phyloP scores from a whole-genome alignment of 2,888 invertebrate species.

The Neoascia interrupta region DNA sequence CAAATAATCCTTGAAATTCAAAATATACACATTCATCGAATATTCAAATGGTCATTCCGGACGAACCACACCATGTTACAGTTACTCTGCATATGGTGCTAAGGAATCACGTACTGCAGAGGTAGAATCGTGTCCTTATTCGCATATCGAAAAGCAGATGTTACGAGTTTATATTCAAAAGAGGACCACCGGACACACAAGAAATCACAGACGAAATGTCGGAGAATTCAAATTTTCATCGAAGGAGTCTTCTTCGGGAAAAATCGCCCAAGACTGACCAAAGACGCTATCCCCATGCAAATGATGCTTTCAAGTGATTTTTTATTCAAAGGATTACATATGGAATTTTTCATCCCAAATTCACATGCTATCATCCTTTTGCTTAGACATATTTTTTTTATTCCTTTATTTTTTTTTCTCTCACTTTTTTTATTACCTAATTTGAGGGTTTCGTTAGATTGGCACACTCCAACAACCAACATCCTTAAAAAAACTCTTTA shows the following conservation, averaged over 20 bases:
- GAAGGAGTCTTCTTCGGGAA: slow-evolving; percentile 21
- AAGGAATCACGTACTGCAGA: slow-evolving; percentile 58
- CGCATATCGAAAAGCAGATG: slow-evolving; percentile 41
- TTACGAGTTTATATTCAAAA: slow-evolving; percentile 41
- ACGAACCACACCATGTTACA: slow-evolving; percentile 10
- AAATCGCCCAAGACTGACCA: slow-evolving; percentile 39
- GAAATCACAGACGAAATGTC: slow-evolving; percentile 61
- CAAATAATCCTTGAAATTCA: slow-evolving; percentile 45
- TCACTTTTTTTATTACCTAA: slow-evolving; percentile 58
- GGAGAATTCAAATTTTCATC: slow-evolving; percentile 55
- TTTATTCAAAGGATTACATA: slow-evolving; percentile 56
- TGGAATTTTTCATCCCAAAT: slow-evolving; percentile 43
- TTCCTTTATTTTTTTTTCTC: no score
- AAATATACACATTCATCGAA: slow-evolving; percentile 65
- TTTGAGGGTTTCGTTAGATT: slow-evolving; percentile 53
- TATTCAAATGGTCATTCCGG: slow-evolving; percentile 67
- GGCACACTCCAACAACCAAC: slow-evolving; percentile 57
- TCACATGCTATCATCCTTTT: slow-evolving; percentile 50
- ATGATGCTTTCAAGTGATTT: slow-evolving; percentile 45
- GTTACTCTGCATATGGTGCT: slow-evolving; percentile 61
- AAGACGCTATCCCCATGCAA: slow-evolving; percentile 52
- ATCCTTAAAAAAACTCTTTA: slow-evolving; percentile 33
- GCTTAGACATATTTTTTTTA: no score
- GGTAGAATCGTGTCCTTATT: slow-evolving; percentile 51
- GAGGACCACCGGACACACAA: background rate